Percentiles rank a stretch among this genome's conserved stretches.
phyloP scores from a whole-genome alignment of 2,113 vertebrate genomes.

The Nesoenas mayeri region DNA sequence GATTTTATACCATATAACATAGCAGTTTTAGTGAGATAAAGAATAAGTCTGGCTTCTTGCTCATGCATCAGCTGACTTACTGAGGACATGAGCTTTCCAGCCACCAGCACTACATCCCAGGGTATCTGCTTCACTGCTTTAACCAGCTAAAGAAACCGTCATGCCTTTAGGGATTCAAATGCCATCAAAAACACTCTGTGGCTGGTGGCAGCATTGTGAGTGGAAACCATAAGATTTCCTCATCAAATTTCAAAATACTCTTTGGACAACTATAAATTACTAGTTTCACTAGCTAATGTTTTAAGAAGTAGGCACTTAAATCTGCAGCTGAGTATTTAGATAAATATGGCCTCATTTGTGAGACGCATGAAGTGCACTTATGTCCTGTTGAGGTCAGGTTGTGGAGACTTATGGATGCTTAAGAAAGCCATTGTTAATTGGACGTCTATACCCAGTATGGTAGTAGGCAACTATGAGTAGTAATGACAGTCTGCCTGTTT shows the following conservation, averaged over 20 bases:
- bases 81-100: neutral
- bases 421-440: neutral
- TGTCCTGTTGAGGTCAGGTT: neutral
- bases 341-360: neutral
- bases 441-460: neutral
- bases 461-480: neutral
- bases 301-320: neutral
- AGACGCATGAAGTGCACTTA: neutral
- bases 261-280: neutral
- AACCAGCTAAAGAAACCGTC: neutral
- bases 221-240: neutral
- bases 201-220: neutral
- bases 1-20: neutral
- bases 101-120: fast-evolving
- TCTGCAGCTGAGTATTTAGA: neutral
- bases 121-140: neutral
- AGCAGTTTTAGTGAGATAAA: neutral
- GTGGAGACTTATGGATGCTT: neutral
- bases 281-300: neutral
- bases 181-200: neutral
- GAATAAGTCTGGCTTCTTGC: neutral
- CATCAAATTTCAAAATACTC: neutral
- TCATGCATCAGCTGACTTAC: neutral
- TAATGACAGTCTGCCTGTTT: neutral
- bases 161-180: neutral